Evolutionary conservation across 2,113 vertebrate genomes (phyloP).

Genomic region (Dicerorhinus sumatrensis): DNA sequence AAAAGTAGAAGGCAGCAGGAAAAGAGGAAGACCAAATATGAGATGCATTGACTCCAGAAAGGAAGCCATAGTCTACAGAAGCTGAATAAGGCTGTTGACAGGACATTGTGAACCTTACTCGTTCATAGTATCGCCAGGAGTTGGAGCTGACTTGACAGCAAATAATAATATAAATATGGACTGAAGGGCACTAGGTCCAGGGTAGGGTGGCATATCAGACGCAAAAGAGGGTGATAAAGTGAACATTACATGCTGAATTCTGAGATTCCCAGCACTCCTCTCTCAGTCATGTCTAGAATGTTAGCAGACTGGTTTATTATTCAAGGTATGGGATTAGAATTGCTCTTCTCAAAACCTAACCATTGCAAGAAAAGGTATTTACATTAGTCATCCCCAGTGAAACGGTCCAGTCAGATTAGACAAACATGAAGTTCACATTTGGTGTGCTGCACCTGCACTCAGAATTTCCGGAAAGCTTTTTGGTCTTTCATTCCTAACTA

Average conservation of each 20-base stretch:
- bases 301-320: background rate
- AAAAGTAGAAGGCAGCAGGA: too few relatives aligned
- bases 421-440: background rate
- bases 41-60: too few relatives aligned
- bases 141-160: too few relatives aligned
- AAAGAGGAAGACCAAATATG: too few relatives aligned
- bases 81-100: too few relatives aligned
- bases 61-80: too few relatives aligned
- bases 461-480: background rate
- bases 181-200: background rate
- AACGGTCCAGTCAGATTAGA: background rate
- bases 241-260: background rate
- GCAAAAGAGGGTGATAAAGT: background rate
- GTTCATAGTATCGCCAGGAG: too few relatives aligned
- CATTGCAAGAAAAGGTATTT: background rate
- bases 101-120: too few relatives aligned
- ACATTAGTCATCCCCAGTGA: background rate
- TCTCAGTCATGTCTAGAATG: background rate
- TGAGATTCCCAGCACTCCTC: background rate
- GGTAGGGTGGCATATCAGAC: background rate
- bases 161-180: too few relatives aligned
- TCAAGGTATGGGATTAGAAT: background rate
- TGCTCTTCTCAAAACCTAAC: background rate
- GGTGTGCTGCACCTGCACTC: background rate
- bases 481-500: background rate